Base-by-base conservation (phyloP, 2,888 invertebrate species). In the Synergus umbraculus region DNA sequence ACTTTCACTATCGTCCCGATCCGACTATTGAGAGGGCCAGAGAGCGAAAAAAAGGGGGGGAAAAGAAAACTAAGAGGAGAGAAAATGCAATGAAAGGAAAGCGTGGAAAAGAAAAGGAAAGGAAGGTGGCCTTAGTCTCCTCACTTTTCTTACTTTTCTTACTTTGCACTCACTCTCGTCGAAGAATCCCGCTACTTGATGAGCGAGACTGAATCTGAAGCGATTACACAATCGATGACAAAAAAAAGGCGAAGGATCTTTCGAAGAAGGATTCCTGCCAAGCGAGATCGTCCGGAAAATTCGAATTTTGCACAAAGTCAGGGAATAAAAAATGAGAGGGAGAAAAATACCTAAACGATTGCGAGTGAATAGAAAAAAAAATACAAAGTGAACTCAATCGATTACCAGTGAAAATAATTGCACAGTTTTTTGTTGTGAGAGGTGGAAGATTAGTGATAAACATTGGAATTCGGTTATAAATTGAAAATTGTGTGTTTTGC, bases 1-100 rank as follows among this genome's bases (percentile, higher is more conserved):
- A 90, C 91, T 91, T 91, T 91, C 91, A 91, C 91, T 91, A 91
- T 90, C 90, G 87, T 83, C 86, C 84, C 85, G 43, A 66, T 18
- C 10, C 58, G 37, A 10, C 46, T 22, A 12, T 22, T 22, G 60
- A 60, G 60, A 22, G 60, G 60, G 60, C 60, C 22, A 60, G 60
- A 60, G 60, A 60, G 60, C 60, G 60, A 60, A 22, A 60, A 49
- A 22, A 10, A 18, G 3, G 10, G 10, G 22, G 12, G 12, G 12
- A 1, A 1, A 10, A 22, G 22, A 60, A 60, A 60, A 60, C 5
- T 37, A 37, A 37, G 37, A 37, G 37, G 5, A 37, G 37, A 5
- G 37, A 37, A 37, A 37, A 37, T 37, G 4, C 12, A 60, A 12
- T 12, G 22, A 60, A 60, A 12, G 22, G 22, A 60, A 60, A 22